A percentile compares a stretch with the other conserved stretches of the same genome.
Conservation (phyloP, 1,140 invertebrate genomes). For the Oryzaephilus surinamensis region DNA sequence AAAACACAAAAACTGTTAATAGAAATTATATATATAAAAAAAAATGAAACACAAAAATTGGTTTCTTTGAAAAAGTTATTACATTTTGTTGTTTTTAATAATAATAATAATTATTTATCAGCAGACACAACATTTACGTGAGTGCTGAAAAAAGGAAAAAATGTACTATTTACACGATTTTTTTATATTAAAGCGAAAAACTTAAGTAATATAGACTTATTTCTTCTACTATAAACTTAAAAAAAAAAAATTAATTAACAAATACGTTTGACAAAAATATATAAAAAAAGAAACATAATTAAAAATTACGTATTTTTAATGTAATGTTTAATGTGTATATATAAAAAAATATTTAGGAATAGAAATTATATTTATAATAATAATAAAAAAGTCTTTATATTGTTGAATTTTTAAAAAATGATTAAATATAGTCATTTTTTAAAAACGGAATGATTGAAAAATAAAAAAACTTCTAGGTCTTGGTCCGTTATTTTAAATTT, state of each 20-base stretch:
- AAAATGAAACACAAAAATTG: constrained; percentile 19
- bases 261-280: constrained; percentile 29
- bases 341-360: constrained; percentile 36
- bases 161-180: constrained; percentile 31
- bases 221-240: constrained; percentile 14
- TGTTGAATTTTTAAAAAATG: constrained; percentile 24
- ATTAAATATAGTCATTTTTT: constrained; percentile 30
- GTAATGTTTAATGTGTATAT: constrained; percentile 18
- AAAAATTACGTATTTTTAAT: constrained; percentile 25
- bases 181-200: constrained; percentile 26
- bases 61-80: too few species aligned
- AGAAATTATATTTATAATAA: constrained; percentile 29
- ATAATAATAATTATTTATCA: constrained; percentile 16
- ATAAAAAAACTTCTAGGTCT: constrained; percentile 17
- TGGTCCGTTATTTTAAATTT: constrained; percentile 26
- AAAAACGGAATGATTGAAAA: constrained; percentile 9
- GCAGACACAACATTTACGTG: constrained; percentile 32
- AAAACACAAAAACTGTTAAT: constrained; percentile 15
- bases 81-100: constrained; percentile 15
- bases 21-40: constrained; percentile 4
- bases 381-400: constrained; percentile 32
- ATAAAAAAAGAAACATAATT: constrained; percentile 32
- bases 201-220: constrained; percentile 26
- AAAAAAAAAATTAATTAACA: constrained; percentile 34
- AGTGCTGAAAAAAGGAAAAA: too few species aligned